These are phyloP conservation scores for Chirona hameri DNA, from an alignment of 2,888 invertebrate species.

Conservation along the genomic window DNA sequence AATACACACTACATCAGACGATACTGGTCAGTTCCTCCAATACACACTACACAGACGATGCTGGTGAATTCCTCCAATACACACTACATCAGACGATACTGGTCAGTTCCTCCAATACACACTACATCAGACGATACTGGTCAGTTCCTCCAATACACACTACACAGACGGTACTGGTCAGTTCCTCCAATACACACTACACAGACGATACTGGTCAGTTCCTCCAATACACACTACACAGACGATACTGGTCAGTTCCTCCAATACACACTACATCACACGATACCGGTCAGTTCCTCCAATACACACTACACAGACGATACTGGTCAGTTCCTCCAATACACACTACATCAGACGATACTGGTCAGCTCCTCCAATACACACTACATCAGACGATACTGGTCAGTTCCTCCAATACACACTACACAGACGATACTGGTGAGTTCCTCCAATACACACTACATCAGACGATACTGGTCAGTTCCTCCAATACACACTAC, in stretches of 20 bases:
- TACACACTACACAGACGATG: conserved; percentile 60
- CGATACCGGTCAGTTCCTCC: conserved; percentile 55
- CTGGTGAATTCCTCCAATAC: background rate
- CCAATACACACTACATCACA: conserved; percentile 53
- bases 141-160: background rate
- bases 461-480: conserved; percentile 64
- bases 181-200: background rate
- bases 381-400: conserved; percentile 64
- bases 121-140: conserved; percentile 64
- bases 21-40: conserved; percentile 48
- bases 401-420: background rate
- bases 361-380: background rate
- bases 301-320: conserved; percentile 57
- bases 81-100: conserved; percentile 64
- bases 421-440: conserved; percentile 60
- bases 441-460: background rate
- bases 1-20: conserved; percentile 59
- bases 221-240: conserved; percentile 41
- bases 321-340: conserved; percentile 45
- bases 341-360: conserved; percentile 64
- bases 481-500: background rate
- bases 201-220: conserved; percentile 60
- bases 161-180: conserved; percentile 60
- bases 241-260: conserved; percentile 58
- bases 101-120: background rate